Conservation (phyloP, 2,797 vertebrate species). For the Lemur catta region DNA sequence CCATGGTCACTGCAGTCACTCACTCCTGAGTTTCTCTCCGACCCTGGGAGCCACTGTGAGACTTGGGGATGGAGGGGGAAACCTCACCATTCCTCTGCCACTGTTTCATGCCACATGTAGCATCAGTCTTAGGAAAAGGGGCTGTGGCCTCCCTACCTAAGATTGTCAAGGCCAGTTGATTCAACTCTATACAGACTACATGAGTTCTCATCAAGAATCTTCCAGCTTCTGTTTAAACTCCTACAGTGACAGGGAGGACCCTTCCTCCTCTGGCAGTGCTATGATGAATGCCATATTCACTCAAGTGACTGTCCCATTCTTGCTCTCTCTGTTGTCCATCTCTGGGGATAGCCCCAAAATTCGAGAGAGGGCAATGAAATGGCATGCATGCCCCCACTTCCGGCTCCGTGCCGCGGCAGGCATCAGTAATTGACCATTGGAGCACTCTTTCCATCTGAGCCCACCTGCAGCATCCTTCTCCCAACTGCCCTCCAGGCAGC, state of each 20-base stretch:
- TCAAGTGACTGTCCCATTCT: neutral
- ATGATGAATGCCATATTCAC: rapidly evolving
- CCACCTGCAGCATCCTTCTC: neutral
- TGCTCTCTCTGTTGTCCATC: neutral
- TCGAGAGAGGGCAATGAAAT: neutral
- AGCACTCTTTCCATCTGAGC: neutral
- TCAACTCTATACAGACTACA: neutral
- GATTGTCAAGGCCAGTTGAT: neutral
- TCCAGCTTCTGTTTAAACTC: neutral
- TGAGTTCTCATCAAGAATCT: neutral
- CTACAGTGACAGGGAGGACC: neutral
- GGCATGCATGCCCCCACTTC: neutral
- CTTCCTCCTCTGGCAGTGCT: neutral
- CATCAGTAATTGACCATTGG: neutral
- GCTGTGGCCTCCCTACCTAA: neutral
- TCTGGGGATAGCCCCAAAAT: neutral
- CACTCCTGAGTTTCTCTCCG: neutral
- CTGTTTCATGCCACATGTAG: neutral
- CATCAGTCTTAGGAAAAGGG: neutral
- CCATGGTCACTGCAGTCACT: neutral
- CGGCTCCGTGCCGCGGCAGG: neutral
- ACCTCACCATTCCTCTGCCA: neutral
- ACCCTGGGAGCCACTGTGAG: neutral
- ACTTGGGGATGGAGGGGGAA: neutral
- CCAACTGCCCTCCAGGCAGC: neutral